phyloP scores from a whole-genome alignment of 2,797 vertebrate genomes.

The Borostomias antarcticus region DNA sequence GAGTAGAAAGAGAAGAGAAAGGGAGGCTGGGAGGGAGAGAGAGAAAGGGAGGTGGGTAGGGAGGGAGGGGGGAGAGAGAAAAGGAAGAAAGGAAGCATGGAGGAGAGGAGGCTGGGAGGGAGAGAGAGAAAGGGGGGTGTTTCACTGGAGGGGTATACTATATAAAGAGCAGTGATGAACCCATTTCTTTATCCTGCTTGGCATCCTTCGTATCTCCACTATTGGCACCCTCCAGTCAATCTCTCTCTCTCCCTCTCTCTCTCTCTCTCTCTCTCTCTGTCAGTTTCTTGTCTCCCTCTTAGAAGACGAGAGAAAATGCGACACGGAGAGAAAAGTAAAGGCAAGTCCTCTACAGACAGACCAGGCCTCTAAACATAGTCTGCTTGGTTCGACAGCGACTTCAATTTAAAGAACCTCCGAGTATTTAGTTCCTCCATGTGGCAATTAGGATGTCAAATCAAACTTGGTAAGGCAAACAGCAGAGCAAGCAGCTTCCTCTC shows the following conservation, averaged over 20 bases:
- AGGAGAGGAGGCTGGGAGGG: not conserved
- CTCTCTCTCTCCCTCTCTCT: conserved; percentile 20
- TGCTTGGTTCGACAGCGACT: conserved; percentile 68
- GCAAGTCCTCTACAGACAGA: conserved; percentile 69
- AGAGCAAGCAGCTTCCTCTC: not conserved
- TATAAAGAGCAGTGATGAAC: conserved; percentile 70
- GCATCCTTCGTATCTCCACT: conserved; percentile 32
- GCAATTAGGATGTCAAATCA: conserved; percentile 81
- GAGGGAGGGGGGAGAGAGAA: conserved; percentile 27
- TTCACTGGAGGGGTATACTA: conserved; percentile 66
- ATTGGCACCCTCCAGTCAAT: conserved; percentile 64
- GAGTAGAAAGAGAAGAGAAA: conserved; percentile 1
- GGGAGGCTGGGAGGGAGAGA: no score
- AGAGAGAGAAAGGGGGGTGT: conserved; percentile 27
- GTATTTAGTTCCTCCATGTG: conserved; percentile 79
- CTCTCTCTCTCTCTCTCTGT: conserved; percentile 29
- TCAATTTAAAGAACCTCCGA: conserved; percentile 73
- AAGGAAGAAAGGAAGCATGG: conserved; percentile 24
- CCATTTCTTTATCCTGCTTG: conserved; percentile 32
- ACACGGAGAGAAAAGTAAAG: conserved; percentile 37
- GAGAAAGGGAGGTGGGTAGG: conserved; percentile 37
- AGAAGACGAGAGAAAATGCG: not conserved
- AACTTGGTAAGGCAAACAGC: conserved; percentile 75
- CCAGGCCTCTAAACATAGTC: conserved; percentile 74
- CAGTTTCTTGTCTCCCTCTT: no score